Evolutionary conservation across 2,113 vertebrate species (phyloP).

Genomic region (Eretmochelys imbricata): DNA sequence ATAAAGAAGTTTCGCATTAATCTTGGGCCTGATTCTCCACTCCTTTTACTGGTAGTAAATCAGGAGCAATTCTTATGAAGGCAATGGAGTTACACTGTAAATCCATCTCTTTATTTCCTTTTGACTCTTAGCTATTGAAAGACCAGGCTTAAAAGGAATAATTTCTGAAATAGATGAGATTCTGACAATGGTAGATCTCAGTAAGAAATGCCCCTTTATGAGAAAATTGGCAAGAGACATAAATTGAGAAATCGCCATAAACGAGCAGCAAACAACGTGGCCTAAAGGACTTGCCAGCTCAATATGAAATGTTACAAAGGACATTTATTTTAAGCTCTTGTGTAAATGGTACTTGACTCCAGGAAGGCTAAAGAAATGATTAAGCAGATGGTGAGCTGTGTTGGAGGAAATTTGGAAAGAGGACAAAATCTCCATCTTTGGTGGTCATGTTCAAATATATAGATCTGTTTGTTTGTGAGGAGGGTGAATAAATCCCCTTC

Average conservation of each 20-base stretch:
- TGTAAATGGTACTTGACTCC: slow-evolving; percentile 26
- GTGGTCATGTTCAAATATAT: slow-evolving; percentile 11
- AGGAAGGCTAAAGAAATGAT: slow-evolving; percentile 25
- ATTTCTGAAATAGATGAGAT: slow-evolving; percentile 9
- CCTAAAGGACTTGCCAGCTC: slow-evolving; percentile 40
- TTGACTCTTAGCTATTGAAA: neutral
- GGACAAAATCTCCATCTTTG: slow-evolving; percentile 23
- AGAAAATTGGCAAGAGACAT: neutral
- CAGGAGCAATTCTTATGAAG: slow-evolving; percentile 12
- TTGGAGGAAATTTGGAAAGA: slow-evolving; percentile 26
- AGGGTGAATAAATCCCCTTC: neutral
- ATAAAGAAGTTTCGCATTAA: neutral
- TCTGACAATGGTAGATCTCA: slow-evolving; percentile 26
- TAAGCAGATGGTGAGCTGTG: slow-evolving; percentile 33
- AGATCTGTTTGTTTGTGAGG: neutral
- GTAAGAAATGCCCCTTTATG: slow-evolving; percentile 25
- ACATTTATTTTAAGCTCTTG: slow-evolving; percentile 41
- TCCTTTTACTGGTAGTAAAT: slow-evolving; percentile 24
- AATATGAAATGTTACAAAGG: slow-evolving; percentile 48
- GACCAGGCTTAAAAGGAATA: neutral
- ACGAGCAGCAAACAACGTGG: slow-evolving; percentile 1
- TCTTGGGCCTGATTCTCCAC: neutral
- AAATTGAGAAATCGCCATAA: neutral
- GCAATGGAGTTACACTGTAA: neutral
- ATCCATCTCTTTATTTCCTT: neutral